These are phyloP conservation scores for Drosophila rellima DNA, from an alignment of 2,888 invertebrate genomes.

Conservation along the genomic window DNA sequence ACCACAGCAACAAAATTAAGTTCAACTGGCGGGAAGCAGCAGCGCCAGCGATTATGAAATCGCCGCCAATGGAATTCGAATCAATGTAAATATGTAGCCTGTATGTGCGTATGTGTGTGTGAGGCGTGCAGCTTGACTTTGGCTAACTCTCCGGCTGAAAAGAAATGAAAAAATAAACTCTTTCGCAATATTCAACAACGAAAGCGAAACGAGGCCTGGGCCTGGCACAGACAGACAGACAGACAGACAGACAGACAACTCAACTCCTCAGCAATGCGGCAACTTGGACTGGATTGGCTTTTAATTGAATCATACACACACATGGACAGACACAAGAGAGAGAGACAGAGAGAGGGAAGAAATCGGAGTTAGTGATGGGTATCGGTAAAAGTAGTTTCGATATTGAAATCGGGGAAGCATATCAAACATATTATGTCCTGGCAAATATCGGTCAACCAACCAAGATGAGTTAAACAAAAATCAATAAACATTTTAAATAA, in stretches of 20 bases:
- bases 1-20: constrained; percentile 50
- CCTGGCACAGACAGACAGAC: constrained; percentile 35
- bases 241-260: not conserved
- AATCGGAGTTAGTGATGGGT: constrained; percentile 25
- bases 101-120: constrained; percentile 6
- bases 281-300: constrained; percentile 71
- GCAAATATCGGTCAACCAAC: too few relatives aligned
- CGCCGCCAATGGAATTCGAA: constrained; percentile 77
- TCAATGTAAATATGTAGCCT: constrained; percentile 63
- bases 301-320: constrained; percentile 62
- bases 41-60: constrained; percentile 72
- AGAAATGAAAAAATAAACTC: constrained; percentile 53
- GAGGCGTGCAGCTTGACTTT: constrained; percentile 58
- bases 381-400: not conserved
- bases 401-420: too few relatives aligned
- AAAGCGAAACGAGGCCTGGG: constrained; percentile 51
- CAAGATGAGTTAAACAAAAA: too few relatives aligned
- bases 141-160: constrained; percentile 46
- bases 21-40: constrained; percentile 55
- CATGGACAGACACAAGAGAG: not conserved
- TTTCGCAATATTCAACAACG: constrained; percentile 66
- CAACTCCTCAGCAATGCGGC: constrained; percentile 47
- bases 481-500: too few relatives aligned
- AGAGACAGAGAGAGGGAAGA: not conserved
- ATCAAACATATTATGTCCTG: too few relatives aligned